Conservation (phyloP, 1,140 invertebrate genomes). For the Adoxophyes honmai region DNA sequence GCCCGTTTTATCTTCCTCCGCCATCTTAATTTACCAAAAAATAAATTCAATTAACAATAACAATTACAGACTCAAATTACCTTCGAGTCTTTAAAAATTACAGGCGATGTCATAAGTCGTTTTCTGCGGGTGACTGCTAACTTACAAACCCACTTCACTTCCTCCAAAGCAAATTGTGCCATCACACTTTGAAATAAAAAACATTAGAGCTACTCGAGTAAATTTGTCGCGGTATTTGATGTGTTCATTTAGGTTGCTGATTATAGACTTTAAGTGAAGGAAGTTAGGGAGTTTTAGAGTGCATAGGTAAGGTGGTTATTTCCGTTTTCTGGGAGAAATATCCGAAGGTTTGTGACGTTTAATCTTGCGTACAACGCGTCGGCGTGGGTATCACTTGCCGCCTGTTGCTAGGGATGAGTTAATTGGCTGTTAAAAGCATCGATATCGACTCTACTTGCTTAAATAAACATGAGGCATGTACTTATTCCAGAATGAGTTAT, state of each 20-base stretch:
- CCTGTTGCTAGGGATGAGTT: slow-evolving; percentile 38
- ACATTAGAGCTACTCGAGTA: not conserved
- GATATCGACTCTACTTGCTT: slow-evolving; percentile 12
- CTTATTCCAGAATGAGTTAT: too few relatives aligned
- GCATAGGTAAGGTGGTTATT: slow-evolving; percentile 23
- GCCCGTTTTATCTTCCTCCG: not conserved
- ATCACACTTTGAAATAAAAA: not conserved
- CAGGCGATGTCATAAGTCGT: slow-evolving; percentile 37
- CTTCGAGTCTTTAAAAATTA: slow-evolving; percentile 33
- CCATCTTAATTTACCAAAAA: slow-evolving; percentile 2
- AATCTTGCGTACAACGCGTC: slow-evolving; percentile 67
- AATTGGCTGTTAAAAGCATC: slow-evolving; percentile 26
- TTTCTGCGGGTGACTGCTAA: slow-evolving; percentile 55
- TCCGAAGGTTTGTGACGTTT: slow-evolving; percentile 73
- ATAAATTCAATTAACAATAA: slow-evolving; percentile 26
- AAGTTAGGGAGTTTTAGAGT: slow-evolving; percentile 30
- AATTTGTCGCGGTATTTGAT: not conserved
- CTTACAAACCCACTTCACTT: slow-evolving; percentile 23
- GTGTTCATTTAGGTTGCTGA: not conserved
- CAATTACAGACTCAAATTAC: slow-evolving; percentile 31
- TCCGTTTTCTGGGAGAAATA: slow-evolving; percentile 51
- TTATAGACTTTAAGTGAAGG: slow-evolving; percentile 30
- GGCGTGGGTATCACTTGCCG: slow-evolving; percentile 64
- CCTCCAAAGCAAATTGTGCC: not conserved
- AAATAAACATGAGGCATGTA: too few relatives aligned